Conservation (phyloP, 2,113 vertebrate genomes). For the Labeo rohita region DNA sequence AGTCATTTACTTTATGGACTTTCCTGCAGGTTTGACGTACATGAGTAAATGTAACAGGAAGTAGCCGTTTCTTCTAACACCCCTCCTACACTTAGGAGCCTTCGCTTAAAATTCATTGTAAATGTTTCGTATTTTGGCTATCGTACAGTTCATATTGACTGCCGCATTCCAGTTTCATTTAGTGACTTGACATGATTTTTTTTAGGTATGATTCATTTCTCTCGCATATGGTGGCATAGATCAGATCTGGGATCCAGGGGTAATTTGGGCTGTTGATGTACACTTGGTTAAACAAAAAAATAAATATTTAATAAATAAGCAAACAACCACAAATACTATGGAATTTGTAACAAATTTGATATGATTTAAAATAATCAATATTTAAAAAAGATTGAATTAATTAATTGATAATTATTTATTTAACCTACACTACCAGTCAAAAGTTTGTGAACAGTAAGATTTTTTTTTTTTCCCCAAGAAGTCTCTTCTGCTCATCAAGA, state of each 20-base stretch:
- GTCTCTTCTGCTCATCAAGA: too few species aligned
- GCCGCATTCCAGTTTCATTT: not conserved
- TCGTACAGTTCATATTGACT: not conserved
- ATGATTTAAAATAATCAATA: not conserved
- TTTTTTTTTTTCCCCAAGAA: too few species aligned
- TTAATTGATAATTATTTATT: not conserved
- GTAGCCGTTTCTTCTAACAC: not conserved
- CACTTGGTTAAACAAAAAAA: not conserved
- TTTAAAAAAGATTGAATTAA: not conserved
- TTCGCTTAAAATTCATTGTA: not conserved
- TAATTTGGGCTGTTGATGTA: not conserved
- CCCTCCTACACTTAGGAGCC: not conserved
- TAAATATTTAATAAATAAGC: not conserved
- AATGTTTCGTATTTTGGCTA: not conserved
- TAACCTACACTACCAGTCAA: not conserved
- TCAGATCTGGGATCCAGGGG: too few species aligned
- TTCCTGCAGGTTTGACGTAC: not conserved
- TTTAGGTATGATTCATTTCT: not conserved
- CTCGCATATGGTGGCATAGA: too few species aligned
- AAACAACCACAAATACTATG: not conserved
- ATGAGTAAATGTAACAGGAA: not conserved
- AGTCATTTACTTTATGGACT: not conserved
- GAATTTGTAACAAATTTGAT: not conserved
- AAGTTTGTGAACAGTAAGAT: too few species aligned
- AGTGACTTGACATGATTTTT: not conserved